phyloP scores from a whole-genome alignment of 2,113 vertebrate species.

The Tragelaphus imberbis region DNA sequence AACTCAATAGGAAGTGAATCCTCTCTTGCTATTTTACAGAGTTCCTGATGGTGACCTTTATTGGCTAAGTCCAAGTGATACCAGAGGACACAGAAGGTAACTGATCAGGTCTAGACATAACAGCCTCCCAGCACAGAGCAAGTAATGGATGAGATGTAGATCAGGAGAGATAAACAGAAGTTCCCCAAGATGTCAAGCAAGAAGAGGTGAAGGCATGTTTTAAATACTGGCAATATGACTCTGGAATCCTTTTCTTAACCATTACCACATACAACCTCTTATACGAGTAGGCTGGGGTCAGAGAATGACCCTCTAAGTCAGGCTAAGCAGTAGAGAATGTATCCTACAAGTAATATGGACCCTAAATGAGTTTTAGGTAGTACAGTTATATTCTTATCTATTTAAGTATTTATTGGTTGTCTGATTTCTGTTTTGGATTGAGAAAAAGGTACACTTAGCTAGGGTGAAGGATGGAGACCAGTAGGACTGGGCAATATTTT shows the following conservation, averaged over 20 bases:
- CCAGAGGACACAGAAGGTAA: background rate
- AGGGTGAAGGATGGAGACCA: background rate
- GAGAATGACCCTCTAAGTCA: accelerated
- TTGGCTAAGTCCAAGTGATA: background rate
- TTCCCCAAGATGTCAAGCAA: background rate
- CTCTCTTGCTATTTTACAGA: background rate
- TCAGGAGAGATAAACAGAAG: background rate
- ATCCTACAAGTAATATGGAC: background rate
- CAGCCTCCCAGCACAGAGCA: background rate
- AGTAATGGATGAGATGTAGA: background rate
- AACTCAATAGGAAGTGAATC: background rate
- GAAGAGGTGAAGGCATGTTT: background rate
- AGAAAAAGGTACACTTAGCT: background rate
- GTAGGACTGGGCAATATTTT: too few species aligned
- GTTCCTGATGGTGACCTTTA: background rate
- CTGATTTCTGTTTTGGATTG: background rate
- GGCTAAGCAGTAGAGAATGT: background rate
- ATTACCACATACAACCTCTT: too few species aligned
- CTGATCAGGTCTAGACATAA: background rate
- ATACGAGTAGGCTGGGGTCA: background rate
- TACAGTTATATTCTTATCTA: background rate
- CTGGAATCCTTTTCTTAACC: background rate
- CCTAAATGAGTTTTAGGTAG: background rate
- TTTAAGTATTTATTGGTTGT: background rate
- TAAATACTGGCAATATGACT: background rate